Evolutionary conservation across 2,797 vertebrate species (phyloP).

Genomic region (Enteromius radiatus): DNA sequence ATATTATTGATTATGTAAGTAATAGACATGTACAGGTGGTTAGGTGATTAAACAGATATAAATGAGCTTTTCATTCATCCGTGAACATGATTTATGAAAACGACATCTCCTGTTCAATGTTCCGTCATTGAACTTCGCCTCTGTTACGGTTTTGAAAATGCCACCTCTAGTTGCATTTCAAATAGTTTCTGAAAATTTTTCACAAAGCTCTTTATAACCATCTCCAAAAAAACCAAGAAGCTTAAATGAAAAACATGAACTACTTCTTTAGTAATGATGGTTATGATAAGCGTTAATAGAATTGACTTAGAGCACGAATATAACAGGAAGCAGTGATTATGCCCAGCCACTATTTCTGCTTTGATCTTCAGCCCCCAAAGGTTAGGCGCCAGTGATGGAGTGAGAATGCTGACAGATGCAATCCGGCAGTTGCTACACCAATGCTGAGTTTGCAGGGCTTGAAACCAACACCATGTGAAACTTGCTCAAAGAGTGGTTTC

Average conservation of each 20-base stretch:
- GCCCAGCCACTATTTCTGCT: conserved; percentile 57
- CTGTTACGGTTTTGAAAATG: too few relatives aligned
- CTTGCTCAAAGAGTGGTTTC: conserved; percentile 49
- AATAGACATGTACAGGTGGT: too few relatives aligned
- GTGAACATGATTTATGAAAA: too few relatives aligned
- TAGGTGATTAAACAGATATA: too few relatives aligned
- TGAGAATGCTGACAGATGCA: conserved; percentile 66
- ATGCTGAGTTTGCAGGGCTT: conserved; percentile 60
- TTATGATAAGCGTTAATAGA: neutral
- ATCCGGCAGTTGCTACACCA: conserved; percentile 52
- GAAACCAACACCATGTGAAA: conserved; percentile 52
- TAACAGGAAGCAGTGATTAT: conserved; percentile 63
- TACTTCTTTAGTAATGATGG: neutral
- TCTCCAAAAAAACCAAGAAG: neutral
- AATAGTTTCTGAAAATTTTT: neutral
- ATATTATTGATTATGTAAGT: too few relatives aligned
- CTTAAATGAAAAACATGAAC: neutral
- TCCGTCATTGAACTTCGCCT: too few relatives aligned
- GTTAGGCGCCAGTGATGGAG: conserved; percentile 58
- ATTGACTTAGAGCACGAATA: conserved; percentile 48
- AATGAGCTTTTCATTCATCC: too few relatives aligned
- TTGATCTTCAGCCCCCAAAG: conserved; percentile 63
- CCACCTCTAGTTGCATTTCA: neutral
- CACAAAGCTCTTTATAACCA: neutral
- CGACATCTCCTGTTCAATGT: too few relatives aligned